These are phyloP conservation scores for Wiebesia pumilae DNA, from an alignment of 1,140 invertebrate genomes.

Conservation along the genomic window DNA sequence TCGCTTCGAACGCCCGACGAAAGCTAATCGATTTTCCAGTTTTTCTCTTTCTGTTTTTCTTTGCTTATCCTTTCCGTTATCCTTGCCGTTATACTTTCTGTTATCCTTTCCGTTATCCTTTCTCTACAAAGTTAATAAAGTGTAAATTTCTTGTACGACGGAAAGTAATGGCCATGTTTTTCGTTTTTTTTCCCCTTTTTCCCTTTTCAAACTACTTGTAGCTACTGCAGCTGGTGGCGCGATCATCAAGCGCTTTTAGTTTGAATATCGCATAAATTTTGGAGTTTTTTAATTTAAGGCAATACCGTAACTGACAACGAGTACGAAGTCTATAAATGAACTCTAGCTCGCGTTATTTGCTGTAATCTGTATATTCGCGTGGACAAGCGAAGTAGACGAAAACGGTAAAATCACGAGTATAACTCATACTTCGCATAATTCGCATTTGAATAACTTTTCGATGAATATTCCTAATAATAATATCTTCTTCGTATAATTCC, in stretches of 20 bases:
- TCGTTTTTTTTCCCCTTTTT: neutral
- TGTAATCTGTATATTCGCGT: neutral
- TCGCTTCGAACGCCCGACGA: neutral
- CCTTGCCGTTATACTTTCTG: no score
- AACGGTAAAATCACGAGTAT: neutral
- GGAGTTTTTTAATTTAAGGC: neutral
- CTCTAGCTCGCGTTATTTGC: no score
- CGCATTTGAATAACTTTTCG: neutral
- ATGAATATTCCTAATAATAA: neutral
- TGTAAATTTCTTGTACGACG: no score
- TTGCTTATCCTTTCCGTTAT: neutral
- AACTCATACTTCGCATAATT: neutral
- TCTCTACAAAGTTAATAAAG: no score
- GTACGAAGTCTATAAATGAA: neutral
- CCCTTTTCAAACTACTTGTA: neutral
- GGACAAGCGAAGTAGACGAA: neutral
- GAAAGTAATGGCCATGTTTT: no score
- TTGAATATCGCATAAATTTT: neutral
- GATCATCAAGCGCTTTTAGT: neutral
- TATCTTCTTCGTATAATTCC: neutral
- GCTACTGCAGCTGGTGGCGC: neutral
- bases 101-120: no score
- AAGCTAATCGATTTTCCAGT: neutral
- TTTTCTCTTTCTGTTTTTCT: neutral
- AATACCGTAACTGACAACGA: neutral